phyloP scores from a whole-genome alignment of 2,888 invertebrate genomes.

The Cheilosia variabilis region DNA sequence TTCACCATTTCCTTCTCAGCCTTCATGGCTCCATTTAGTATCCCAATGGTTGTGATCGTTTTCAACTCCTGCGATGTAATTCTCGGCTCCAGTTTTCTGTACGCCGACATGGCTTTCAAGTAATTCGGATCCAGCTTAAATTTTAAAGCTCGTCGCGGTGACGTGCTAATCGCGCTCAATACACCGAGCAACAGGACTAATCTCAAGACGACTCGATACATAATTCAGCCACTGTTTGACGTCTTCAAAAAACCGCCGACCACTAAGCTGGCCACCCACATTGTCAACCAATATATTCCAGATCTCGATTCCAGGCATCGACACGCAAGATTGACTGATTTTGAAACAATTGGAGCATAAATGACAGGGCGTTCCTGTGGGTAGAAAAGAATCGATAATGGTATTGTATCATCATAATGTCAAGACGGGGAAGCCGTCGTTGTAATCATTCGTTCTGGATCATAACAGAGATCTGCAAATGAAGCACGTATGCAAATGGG shows the following conservation, averaged over 20 bases:
- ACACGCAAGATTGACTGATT: conserved; percentile 61
- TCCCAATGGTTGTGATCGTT: conserved; percentile 80
- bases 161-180: conserved; percentile 16
- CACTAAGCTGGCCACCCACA: conserved; percentile 60
- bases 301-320: conserved; percentile 40
- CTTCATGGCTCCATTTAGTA: conserved; percentile 81
- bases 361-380: conserved; percentile 54
- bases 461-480: neutral
- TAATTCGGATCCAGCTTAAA: conserved; percentile 79
- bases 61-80: conserved; percentile 79
- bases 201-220: conserved; percentile 50
- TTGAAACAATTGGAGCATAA: conserved; percentile 53
- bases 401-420: conserved; percentile 14
- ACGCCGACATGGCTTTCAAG: conserved; percentile 79
- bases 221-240: conserved; percentile 15
- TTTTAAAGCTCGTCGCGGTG: conserved; percentile 48
- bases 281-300: conserved; percentile 66
- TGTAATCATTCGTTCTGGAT: too few relatives aligned
- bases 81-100: conserved; percentile 79
- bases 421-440: neutral
- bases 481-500: conserved; percentile 42
- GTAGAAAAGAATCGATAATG: conserved; percentile 3
- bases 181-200: conserved; percentile 47
- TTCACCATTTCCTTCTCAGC: conserved; percentile 81
- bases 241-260: conserved; percentile 34